Base-by-base conservation (phyloP, 1,140 invertebrate genomes). In the Ericerus pela region DNA sequence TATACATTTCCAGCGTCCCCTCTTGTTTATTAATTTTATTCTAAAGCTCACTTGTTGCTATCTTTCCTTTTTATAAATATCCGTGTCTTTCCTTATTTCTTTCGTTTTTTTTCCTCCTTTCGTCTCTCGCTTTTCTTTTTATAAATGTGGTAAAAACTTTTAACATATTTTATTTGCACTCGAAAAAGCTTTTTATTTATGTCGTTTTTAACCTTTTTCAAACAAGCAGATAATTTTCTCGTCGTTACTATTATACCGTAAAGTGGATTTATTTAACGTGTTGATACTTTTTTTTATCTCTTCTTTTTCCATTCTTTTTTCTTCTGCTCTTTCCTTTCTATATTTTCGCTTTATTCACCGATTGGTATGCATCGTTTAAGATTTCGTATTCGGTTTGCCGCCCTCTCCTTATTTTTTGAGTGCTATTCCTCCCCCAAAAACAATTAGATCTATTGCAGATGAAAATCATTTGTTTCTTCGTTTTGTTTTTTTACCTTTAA, bases 1-100 rank as follows among this genome's bases (percentile, higher is more conserved):
- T 47, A 47, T 47, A 47, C 41, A 47, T 47, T n/a, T 47, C 41
- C 41, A 22, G 41, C n/a, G n/a, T 47, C 41, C 41, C 41, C 41
- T 47, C 41, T 47, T 47, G 41, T 47, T 47, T 47, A 47, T 47
- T 47, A 47, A 47, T 47, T 47, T 47, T 47, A 47, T 47, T 47
- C 41, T 47, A 47, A 47, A 47, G 41, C 41, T 47, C 41, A 47
- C 41, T 47, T 47, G 41, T 47, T 47, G 41, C 41, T 47, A 47
- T 47, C 41, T 47, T 47, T 47, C 41, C 41, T 47, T 47, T 47
- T 47, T 47, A 47, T 47, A 47, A 47, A 47, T 47, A 47, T 24
- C 41, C 41, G 41, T 47, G 41, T 47, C 41, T 47, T 47, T 47
- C 41, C 41, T 47, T 47, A 47, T 47, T 47, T 47, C 41, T 47